A percentile compares a stretch with the other conserved stretches of the same genome.
phyloP scores from a whole-genome alignment of 2,113 vertebrate species.

The Podocnemis expansa region DNA sequence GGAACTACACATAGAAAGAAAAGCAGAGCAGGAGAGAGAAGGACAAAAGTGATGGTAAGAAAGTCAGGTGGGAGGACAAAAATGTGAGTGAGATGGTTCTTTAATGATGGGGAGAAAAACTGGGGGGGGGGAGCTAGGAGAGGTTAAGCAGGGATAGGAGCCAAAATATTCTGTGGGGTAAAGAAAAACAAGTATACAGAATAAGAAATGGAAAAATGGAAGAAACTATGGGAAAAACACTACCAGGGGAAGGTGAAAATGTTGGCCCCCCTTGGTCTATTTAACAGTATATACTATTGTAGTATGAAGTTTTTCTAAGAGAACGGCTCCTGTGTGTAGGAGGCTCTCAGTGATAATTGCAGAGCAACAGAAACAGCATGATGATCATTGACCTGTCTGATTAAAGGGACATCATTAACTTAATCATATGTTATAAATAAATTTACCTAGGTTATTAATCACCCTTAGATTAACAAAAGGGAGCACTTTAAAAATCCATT shows the following conservation, averaged over 20 bases:
- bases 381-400: not conserved
- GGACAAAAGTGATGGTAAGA: not conserved
- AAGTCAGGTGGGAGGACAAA: not conserved
- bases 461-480: not conserved
- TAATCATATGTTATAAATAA: not conserved
- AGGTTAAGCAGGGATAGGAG: not conserved
- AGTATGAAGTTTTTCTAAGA: not conserved
- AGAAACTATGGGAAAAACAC: not conserved
- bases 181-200: not conserved
- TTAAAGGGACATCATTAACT: slow-evolving; percentile 8
- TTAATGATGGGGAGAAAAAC: not conserved
- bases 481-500: not conserved
- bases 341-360: not conserved
- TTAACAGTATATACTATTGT: not conserved
- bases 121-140: not conserved
- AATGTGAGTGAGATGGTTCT: not conserved
- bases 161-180: not conserved
- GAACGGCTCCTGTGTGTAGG: not conserved
- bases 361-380: not conserved
- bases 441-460: not conserved
- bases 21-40: not conserved
- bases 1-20: slow-evolving; percentile 7
- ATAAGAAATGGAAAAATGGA: not conserved
- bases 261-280: not conserved
- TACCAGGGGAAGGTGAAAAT: not conserved